Evolutionary conservation across 2,797 vertebrate species (phyloP).

Genomic region (Rhynchotus rufescens): DNA sequence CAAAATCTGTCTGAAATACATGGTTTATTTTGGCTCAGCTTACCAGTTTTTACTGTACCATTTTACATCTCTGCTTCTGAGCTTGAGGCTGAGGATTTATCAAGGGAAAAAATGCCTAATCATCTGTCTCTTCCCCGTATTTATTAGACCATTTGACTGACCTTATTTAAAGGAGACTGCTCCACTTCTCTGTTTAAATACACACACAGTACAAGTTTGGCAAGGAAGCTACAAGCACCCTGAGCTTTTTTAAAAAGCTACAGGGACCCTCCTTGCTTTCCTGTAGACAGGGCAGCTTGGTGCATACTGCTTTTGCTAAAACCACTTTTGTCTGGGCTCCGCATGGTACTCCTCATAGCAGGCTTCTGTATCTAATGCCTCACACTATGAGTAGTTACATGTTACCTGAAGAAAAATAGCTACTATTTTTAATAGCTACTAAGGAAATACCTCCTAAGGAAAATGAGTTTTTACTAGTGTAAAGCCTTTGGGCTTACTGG

Average conservation of each 20-base stretch:
- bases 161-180: slow-evolving; percentile 31
- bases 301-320: neutral
- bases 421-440: neutral
- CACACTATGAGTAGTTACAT: neutral
- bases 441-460: neutral
- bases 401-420: neutral
- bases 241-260: neutral
- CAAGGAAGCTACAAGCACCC: neutral
- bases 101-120: slow-evolving; percentile 28
- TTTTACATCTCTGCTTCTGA: slow-evolving; percentile 58
- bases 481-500: neutral
- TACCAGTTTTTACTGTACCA: slow-evolving; percentile 32
- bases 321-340: neutral
- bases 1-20: slow-evolving; percentile 34
- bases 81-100: slow-evolving; percentile 28
- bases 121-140: slow-evolving; percentile 35
- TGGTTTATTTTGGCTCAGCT: slow-evolving; percentile 28
- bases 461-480: neutral
- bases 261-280: neutral
- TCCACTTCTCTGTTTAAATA: neutral
- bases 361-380: neutral
- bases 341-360: neutral
- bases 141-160: slow-evolving; percentile 30
- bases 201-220: neutral
- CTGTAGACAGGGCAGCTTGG: neutral